These are phyloP conservation scores for Leptopterna dolabrata DNA, from an alignment of 2,888 invertebrate genomes.

Conservation along the genomic window DNA sequence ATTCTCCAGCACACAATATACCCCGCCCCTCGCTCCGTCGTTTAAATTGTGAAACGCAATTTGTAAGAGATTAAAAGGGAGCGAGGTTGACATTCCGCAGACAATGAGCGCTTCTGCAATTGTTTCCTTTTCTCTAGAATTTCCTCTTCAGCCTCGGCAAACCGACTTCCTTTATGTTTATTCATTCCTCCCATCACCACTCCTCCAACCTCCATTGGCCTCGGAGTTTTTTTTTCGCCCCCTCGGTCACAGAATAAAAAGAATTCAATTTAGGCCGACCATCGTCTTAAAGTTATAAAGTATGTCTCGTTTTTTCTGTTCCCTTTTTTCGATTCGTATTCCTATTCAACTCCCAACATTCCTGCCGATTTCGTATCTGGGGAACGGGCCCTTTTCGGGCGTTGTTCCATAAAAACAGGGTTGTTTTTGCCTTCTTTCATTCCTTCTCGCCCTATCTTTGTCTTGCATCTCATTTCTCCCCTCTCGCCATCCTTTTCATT, in stretches of 20 bases:
- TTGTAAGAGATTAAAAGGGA: conserved; percentile 28
- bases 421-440: background rate
- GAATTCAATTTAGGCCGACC: background rate
- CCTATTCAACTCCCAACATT: background rate
- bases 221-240: background rate
- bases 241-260: background rate
- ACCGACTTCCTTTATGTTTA: conserved; percentile 13
- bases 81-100: conserved; percentile 26
- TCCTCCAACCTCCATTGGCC: background rate
- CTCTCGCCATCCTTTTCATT: background rate
- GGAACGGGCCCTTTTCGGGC: background rate
- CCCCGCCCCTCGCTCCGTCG: background rate
- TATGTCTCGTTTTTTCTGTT: background rate
- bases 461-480: background rate
- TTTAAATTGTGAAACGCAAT: conserved; percentile 18
- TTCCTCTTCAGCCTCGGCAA: conserved; percentile 8
- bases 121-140: conserved; percentile 4
- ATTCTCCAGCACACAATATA: background rate
- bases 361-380: background rate
- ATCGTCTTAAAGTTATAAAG: conserved; percentile 11
- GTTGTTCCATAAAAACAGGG: background rate
- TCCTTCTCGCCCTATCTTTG: background rate
- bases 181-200: background rate
- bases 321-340: background rate
- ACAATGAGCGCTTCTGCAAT: conserved; percentile 9